Evolutionary conservation across 2,888 invertebrate species (phyloP).

Genomic region (Zhengitettix transpicula): DNA sequence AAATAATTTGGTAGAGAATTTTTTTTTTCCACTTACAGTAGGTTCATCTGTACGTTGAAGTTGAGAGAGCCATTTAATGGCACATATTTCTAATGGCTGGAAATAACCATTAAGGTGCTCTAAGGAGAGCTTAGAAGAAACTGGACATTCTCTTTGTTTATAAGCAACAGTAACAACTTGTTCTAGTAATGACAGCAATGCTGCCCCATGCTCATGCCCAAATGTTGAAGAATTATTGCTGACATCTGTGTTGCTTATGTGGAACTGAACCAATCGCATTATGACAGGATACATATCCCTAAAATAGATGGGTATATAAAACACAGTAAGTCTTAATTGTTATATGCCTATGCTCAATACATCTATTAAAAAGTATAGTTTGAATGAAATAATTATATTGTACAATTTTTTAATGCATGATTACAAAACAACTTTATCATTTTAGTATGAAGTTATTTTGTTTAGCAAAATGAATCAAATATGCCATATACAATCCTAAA

Average conservation of each 20-base stretch:
- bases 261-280: slow-evolving; percentile 37
- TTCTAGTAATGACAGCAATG: slow-evolving; percentile 25
- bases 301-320: slow-evolving; percentile 18
- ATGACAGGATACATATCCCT: slow-evolving; percentile 36
- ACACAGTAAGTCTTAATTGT: too few species aligned
- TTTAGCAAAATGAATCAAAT: too few species aligned
- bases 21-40: slow-evolving; percentile 10
- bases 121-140: background rate
- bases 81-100: slow-evolving; percentile 11
- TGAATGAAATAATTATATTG: too few species aligned
- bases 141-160: slow-evolving; percentile 2
- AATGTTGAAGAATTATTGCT: slow-evolving; percentile 29
- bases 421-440: too few species aligned
- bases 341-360: too few species aligned
- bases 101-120: slow-evolving; percentile 1
- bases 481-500: too few species aligned
- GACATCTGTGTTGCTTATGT: slow-evolving; percentile 37
- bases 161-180: slow-evolving; percentile 18
- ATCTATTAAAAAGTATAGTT: too few species aligned
- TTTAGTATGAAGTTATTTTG: too few species aligned
- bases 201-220: slow-evolving; percentile 39
- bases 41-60: slow-evolving; percentile 6
- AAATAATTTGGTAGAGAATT: background rate
- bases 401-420: too few species aligned
- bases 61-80: slow-evolving; percentile 19